Evolutionary conservation across 2,888 invertebrate species (phyloP), one percentile per base, ranked within the genome.

Genomic region (Hybos culiciformis): DNA sequence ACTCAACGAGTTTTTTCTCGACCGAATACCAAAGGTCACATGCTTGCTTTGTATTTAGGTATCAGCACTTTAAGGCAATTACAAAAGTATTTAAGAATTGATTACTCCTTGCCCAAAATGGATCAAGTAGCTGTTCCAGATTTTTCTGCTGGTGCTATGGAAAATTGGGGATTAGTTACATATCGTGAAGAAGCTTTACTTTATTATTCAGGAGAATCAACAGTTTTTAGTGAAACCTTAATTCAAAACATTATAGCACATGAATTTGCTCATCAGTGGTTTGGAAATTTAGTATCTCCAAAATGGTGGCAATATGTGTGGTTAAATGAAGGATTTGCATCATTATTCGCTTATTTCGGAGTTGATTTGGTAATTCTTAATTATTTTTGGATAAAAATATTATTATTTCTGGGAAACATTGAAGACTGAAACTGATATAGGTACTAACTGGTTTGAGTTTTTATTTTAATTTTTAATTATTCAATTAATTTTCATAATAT

Each of bases 151-250:
- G 81, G 82, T 18, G 91, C 88, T 23, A 92, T 92, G 91, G 91
- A 93, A 60, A 93, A 92, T 60, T 92, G 92, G 91, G 93, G 92
- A n/a, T 64, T 92, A 8, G 80, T 91, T 15, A 83, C 84, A 2
- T 66, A 74, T 74, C 58, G 62, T 3, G 63, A 65, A 49, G 2
- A 54, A 18, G 54, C 50, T 41, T 49, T 62, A 24, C 43, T 63
- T 7, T 65, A 57, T 41, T 72, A 68, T 38, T 70, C 71, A 54
- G 70, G 75, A 50, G 59, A 68, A 37, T 48, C 50, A 14, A 50
- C 51, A 7, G 45, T 43, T 0, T 42, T 57, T 1, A 12, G 17
- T 11, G 17, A 18, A 18, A 11, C 19, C 3, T 56, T 54, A 41
- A 54, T 68, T 50, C 70, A 66, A 2, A 57, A 71, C 5, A 70